Conservation (phyloP, 2,113 vertebrate species). For the Zapus hudsonius region DNA sequence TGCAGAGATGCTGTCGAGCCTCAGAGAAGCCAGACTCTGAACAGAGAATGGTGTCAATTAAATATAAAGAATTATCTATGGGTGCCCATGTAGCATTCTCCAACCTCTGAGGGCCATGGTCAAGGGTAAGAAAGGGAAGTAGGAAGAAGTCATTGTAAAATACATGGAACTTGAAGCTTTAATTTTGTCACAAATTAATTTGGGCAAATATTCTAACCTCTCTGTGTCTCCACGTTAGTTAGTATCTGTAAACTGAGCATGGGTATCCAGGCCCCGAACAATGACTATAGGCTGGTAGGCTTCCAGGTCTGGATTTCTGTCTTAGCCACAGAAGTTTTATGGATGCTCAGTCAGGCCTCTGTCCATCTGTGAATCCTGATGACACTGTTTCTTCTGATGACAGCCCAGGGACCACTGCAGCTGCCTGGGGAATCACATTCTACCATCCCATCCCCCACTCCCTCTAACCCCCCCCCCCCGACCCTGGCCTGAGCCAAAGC, state of each 20-base stretch:
- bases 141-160: neutral
- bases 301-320: neutral
- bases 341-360: too few relatives aligned
- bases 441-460: neutral
- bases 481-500: neutral
- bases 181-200: neutral
- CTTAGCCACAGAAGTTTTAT: neutral
- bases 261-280: neutral
- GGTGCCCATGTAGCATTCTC: rapidly evolving
- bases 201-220: neutral
- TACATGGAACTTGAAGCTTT: neutral
- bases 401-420: rapidly evolving
- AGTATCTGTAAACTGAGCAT: neutral
- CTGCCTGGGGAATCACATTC: neutral
- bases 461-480: neutral
- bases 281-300: neutral
- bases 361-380: neutral
- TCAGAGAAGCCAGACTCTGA: neutral
- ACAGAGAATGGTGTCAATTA: neutral
- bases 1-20: neutral
- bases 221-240: neutral
- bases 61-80: neutral
- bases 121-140: rapidly evolving
- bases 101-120: neutral
- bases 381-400: neutral